A percentile compares a stretch with the other conserved stretches of the same genome.
phyloP scores from a whole-genome alignment of 2,113 vertebrate genomes.

The Lamprotornis superbus region DNA sequence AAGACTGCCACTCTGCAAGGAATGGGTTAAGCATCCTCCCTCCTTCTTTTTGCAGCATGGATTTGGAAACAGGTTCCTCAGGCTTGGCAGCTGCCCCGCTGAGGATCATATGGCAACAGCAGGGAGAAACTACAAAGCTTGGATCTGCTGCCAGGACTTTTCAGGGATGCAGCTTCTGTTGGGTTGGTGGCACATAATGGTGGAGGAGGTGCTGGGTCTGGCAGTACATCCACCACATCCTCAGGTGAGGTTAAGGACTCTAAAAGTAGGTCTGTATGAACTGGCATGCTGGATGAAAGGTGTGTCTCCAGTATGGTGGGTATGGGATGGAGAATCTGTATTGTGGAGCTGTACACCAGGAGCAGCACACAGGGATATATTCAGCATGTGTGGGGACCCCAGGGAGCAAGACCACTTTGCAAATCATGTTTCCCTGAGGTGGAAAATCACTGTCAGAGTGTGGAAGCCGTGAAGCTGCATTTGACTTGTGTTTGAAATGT shows the following conservation, averaged over 20 bases:
- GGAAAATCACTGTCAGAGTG: neutral
- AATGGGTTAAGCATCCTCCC: neutral
- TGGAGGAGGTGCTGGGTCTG: neutral
- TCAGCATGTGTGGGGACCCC: neutral
- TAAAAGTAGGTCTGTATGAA: neutral
- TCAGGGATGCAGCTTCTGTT: neutral
- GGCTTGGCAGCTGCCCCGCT: neutral
- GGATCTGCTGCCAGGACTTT: neutral
- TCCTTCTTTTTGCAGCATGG: neutral
- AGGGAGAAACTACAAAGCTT: neutral
- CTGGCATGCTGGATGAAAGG: accelerated
- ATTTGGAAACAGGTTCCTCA: neutral
- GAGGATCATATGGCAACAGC: neutral
- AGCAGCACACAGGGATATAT: neutral
- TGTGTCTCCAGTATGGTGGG: accelerated
- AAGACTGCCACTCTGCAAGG: neutral
- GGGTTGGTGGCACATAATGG: neutral
- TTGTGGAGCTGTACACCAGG: neutral
- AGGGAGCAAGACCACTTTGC: neutral
- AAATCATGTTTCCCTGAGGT: neutral
- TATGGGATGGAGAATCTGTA: neutral
- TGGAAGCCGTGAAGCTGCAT: neutral
- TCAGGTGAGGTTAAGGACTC: neutral
- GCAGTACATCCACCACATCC: neutral
- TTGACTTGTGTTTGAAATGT: neutral